These are phyloP conservation scores for Ernsta delagoae DNA, from an alignment of 2,888 invertebrate genomes.

Conservation along the genomic window DNA sequence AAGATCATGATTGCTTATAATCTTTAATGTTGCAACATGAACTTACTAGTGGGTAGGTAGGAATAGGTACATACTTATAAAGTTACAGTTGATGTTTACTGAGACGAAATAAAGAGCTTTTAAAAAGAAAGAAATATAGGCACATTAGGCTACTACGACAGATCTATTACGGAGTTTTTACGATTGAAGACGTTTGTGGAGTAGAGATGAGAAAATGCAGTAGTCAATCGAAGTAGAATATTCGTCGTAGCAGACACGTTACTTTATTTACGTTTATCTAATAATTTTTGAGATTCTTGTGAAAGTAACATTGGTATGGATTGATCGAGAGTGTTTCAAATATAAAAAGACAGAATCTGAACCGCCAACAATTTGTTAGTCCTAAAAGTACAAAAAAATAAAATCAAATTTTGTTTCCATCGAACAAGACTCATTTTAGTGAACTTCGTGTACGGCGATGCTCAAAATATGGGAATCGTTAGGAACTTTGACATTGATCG, in stretches of 20 bases:
- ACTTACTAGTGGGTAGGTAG: too few species aligned
- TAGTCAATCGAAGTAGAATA: not conserved
- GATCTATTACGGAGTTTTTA: constrained; percentile 34
- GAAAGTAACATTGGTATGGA: too few species aligned
- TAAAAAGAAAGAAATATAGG: constrained; percentile 36
- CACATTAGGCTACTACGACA: constrained; percentile 28
- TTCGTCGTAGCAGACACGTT: not conserved
- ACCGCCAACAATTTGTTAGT: too few species aligned
- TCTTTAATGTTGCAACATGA: constrained; percentile 5
- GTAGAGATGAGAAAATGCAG: constrained; percentile 5
- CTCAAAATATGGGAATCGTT: too few species aligned
- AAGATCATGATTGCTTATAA: constrained; percentile 21
- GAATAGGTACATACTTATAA: not conserved
- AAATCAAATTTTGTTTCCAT: too few species aligned
- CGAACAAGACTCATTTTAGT: too few species aligned
- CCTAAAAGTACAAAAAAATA: too few species aligned
- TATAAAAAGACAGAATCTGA: too few species aligned
- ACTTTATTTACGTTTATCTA: not conserved
- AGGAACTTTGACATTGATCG: not conserved
- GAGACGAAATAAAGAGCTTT: constrained; percentile 32
- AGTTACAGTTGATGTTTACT: constrained; percentile 20
- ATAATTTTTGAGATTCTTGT: too few species aligned
- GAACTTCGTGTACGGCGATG: too few species aligned
- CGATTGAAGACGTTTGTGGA: constrained; percentile 21
- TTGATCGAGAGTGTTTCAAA: too few species aligned